Percentiles rank a stretch among this genome's conserved stretches.
These are phyloP conservation scores for Nomada fucata DNA, from an alignment of 2,888 invertebrate genomes.

Conservation along the genomic window DNA sequence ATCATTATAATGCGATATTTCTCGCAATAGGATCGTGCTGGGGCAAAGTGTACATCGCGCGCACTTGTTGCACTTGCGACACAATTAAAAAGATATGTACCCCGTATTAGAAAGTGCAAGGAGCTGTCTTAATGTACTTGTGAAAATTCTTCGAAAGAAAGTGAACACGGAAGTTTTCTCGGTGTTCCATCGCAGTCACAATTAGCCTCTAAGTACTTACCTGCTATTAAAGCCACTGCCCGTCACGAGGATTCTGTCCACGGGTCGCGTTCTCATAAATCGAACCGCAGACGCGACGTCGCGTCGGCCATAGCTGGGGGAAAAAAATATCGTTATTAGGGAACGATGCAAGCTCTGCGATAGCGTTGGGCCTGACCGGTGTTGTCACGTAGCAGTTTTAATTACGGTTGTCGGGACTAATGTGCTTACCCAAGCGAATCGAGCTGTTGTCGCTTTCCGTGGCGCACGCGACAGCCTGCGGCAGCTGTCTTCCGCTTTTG, in stretches of 20 bases:
- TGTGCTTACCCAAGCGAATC: constrained; percentile 68
- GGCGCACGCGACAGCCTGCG: constrained; percentile 67
- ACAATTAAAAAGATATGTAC: no score
- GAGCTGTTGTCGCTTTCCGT: constrained; percentile 66
- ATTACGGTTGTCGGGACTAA: constrained; percentile 70
- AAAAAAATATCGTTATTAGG: constrained; percentile 50
- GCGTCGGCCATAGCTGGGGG: background rate
- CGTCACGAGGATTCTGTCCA: constrained; percentile 20
- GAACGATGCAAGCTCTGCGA: constrained; percentile 41
- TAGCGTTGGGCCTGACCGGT: constrained; percentile 23
- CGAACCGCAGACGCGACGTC: constrained; percentile 33
- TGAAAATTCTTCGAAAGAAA: no score
- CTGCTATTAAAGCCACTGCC: constrained; percentile 1
- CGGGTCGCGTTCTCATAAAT: constrained; percentile 43
- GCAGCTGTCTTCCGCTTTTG: constrained; percentile 68
- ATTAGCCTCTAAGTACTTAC: no score
- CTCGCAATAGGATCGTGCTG: no score
- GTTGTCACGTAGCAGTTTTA: constrained; percentile 73
- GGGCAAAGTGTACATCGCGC: no score
- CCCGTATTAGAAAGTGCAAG: no score
- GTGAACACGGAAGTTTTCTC: no score
- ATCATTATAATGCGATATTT: no score
- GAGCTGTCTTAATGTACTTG: no score
- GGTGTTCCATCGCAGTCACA: no score
- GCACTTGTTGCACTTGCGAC: no score